Evolutionary conservation across 1,140 invertebrate genomes (phyloP), one percentile per base, ranked within the genome.

Genomic region (Episyrphus balteatus): DNA sequence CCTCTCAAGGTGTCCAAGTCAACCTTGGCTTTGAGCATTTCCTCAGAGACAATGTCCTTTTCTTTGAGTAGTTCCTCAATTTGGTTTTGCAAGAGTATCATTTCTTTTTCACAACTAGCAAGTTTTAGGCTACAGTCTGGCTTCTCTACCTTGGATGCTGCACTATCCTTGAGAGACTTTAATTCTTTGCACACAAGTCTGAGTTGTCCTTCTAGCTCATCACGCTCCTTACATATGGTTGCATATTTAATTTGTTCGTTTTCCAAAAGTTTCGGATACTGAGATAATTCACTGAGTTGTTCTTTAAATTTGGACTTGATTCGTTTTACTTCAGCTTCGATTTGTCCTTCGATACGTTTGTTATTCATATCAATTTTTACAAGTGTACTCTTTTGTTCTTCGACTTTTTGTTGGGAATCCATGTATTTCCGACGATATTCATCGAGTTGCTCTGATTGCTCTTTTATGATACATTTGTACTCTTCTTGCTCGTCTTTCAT

Each of bases 251-350:
- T 55, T 61, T 86, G 83, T 1, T 82, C 83, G 38, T 81, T 76
- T 57, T 84, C 84, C 36, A 86, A 58, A 10, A 86, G 72, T 53
- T 85, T 82, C 1, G 83, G 83, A 11, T 85, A 72, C 0, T 83
- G 82, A 0, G 79, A 76, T 18, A 86, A 58, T 65, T 86, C 83
- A 50, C 79, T 76, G 8, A 86, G 65, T 62, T 86, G 85, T 53
- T 85, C 82, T 74, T 86, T 82, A 58, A 87, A 86, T 51, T 77
- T 66, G 68, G 80, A 80, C 59, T 86, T 85, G 7, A 85, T 81
- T 49, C 78, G 68, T 51, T 81, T 78, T 36, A 86, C 83, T 68
- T 87, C 84, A 10, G 80, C 59, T 51, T 81, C 82, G 21, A 86
- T 81, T 59, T 86, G 83, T 61, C 85, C 82, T 51, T 81, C 81